Percentiles rank a stretch among this genome's conserved stretches.
Conservation (phyloP, 2,113 vertebrate genomes). For the Epinephelus cyanopodus region DNA sequence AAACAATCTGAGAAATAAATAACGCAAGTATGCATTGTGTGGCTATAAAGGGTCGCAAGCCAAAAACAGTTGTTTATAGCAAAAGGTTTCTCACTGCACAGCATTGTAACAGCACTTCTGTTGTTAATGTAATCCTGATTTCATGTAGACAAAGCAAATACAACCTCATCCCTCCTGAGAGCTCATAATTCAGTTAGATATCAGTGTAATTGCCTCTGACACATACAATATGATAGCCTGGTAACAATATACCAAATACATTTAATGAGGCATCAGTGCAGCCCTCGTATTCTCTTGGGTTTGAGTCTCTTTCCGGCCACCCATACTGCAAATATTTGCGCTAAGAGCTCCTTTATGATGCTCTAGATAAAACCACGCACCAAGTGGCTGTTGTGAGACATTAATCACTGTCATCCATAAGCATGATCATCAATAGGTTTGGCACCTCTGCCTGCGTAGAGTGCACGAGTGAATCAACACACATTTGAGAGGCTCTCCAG, state of each 20-base stretch:
- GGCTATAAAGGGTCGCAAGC: background rate
- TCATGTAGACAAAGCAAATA: constrained; percentile 20
- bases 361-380: constrained; percentile 35
- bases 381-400: constrained; percentile 34
- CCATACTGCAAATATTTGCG: constrained; percentile 40
- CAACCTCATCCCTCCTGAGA: constrained; percentile 15
- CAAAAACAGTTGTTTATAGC: background rate
- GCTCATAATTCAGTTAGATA: constrained; percentile 39
- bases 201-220: constrained; percentile 28
- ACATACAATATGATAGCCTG: background rate
- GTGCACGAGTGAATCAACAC: constrained; percentile 40
- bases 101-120: background rate
- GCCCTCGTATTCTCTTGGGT: constrained; percentile 7
- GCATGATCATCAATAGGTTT: constrained; percentile 43
- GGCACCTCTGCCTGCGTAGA: constrained; percentile 36
- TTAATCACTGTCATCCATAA: constrained; percentile 54
- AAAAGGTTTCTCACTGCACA: background rate
- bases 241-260: constrained; percentile 26
- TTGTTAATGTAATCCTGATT: background rate
- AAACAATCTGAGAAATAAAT: background rate
- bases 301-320: constrained; percentile 24
- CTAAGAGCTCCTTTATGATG: constrained; percentile 41
- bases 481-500: constrained; percentile 55
- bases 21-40: background rate
- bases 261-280: constrained; percentile 26